phyloP scores from a whole-genome alignment of 2,888 invertebrate species.

The Cataglyphis livida region DNA sequence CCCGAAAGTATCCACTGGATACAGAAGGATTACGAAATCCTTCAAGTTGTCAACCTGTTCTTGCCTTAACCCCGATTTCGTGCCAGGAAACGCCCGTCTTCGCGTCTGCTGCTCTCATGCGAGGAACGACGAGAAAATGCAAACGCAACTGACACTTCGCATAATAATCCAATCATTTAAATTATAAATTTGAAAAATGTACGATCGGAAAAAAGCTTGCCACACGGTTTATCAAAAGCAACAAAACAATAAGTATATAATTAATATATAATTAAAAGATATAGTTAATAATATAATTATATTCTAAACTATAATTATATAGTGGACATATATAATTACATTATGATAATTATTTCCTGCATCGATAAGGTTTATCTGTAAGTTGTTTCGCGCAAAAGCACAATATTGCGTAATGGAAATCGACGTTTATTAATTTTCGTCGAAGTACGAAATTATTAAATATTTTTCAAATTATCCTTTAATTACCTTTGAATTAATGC shows the following conservation, averaged over 20 bases:
- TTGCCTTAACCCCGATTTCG: constrained; percentile 48
- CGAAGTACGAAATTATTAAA: background rate
- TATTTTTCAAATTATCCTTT: background rate
- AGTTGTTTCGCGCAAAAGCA: background rate
- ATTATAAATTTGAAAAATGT: constrained; percentile 20
- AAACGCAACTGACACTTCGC: background rate
- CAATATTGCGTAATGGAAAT: constrained; percentile 9
- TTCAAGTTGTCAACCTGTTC: constrained; percentile 62
- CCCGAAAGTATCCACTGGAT: constrained; percentile 59
- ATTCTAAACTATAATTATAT: too few relatives aligned
- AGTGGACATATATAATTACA: too few relatives aligned
- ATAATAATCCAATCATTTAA: background rate
- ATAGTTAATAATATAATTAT: too few relatives aligned
- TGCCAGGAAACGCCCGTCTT: constrained; percentile 3
- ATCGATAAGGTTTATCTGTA: constrained; percentile 20
- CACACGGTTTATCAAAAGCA: too few relatives aligned
- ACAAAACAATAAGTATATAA: too few relatives aligned
- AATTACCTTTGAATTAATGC: background rate
- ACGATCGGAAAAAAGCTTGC: too few relatives aligned
- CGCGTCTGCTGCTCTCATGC: background rate
- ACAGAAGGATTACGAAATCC: constrained; percentile 49
- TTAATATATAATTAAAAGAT: too few relatives aligned
- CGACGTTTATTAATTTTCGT: constrained; percentile 14
- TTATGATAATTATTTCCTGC: too few relatives aligned
- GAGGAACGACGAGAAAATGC: background rate